phyloP scores from a whole-genome alignment of 2,888 invertebrate genomes.

The Tipula helvola region DNA sequence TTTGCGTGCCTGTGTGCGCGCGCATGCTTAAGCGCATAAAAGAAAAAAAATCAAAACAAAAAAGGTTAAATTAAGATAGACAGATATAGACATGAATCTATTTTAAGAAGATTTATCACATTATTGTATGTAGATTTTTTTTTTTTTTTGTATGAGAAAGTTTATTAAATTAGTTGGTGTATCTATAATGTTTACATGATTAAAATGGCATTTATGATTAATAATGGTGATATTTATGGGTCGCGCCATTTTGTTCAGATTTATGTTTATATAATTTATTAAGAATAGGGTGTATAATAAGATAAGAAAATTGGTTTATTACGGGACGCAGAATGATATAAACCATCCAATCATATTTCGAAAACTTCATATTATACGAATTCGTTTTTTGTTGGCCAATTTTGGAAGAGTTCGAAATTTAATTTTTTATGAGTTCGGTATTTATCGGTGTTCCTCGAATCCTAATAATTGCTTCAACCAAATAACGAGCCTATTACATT shows the following conservation, averaged over 20 bases:
- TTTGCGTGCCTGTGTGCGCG: not conserved
- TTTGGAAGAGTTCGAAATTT: no score
- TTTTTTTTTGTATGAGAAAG: not conserved
- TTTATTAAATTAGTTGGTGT: not conserved
- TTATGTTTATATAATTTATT: not conserved
- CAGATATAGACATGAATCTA: not conserved
- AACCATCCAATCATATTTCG: no score
- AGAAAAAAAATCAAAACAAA: not conserved
- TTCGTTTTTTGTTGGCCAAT: no score
- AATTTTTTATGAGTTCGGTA: no score
- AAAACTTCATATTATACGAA: no score
- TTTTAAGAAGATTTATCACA: not conserved
- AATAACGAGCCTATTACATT: no score
- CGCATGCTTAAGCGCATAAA: not conserved
- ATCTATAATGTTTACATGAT: not conserved
- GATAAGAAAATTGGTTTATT: no score
- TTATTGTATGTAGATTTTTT: not conserved
- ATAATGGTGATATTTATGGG: not conserved
- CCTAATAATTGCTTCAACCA: no score
- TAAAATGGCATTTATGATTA: not conserved
- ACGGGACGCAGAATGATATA: not conserved
- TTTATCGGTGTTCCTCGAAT: no score
- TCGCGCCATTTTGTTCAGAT: not conserved
- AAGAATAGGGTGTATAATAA: no score
- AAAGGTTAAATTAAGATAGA: not conserved